phyloP scores from a whole-genome alignment of 2,113 vertebrate species.

The Pica pica region DNA sequence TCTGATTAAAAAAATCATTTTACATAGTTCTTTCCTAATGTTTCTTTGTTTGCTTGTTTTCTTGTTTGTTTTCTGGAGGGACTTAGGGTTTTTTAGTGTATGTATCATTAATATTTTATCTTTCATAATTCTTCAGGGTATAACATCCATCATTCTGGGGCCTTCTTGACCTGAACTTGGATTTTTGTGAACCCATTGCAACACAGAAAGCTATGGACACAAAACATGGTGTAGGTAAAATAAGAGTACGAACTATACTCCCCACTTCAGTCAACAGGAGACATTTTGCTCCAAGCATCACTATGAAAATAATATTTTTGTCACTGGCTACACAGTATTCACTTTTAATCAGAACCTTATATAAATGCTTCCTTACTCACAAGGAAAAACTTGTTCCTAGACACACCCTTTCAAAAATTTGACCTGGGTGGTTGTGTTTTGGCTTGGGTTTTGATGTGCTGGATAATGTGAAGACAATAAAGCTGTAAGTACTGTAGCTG shows the following conservation, averaged over 20 bases:
- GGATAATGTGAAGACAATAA: slow-evolving; percentile 17
- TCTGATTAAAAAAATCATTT: neutral
- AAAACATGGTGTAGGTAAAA: neutral
- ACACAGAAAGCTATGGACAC: neutral
- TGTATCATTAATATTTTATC: neutral
- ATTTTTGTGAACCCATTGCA: neutral
- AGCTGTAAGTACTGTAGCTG: neutral
- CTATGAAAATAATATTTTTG: neutral
- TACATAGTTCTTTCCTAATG: rapidly evolving
- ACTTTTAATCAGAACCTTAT: neutral
- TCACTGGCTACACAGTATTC: neutral
- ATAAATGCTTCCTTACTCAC: neutral
- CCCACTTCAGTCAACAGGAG: neutral
- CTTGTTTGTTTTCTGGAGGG: neutral
- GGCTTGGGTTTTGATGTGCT: slow-evolving; percentile 13
- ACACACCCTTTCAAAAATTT: neutral
- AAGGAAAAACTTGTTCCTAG: neutral
- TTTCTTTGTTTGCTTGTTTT: neutral
- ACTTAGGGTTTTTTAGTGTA: neutral
- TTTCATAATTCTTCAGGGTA: neutral
- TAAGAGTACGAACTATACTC: neutral
- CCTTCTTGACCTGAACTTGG: neutral
- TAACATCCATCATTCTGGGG: neutral
- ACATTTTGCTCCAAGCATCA: neutral
- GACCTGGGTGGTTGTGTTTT: neutral